Evolutionary conservation across 2,888 invertebrate genomes (phyloP).

Genomic region (Sisyra nigra): DNA sequence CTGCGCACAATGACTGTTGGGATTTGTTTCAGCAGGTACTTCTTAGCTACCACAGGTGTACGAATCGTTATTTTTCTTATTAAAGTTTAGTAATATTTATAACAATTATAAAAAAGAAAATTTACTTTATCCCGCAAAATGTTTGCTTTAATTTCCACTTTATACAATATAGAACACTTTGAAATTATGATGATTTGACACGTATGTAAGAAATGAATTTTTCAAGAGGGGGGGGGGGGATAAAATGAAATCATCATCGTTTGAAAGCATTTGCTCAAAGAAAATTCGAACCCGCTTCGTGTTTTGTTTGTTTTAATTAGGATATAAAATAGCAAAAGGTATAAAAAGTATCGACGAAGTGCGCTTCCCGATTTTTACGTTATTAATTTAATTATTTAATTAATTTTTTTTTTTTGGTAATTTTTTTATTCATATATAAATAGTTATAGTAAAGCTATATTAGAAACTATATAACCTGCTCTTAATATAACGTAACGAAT

Average conservation of each 20-base stretch:
- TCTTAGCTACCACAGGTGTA: slow-evolving; percentile 33
- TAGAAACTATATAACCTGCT: slow-evolving; percentile 10
- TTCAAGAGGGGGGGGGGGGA: too few species aligned
- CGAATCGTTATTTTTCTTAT: slow-evolving; percentile 23
- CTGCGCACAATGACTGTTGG: slow-evolving; percentile 1
- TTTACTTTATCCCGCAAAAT: neutral
- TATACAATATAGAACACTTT: neutral
- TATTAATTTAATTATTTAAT: slow-evolving; percentile 6
- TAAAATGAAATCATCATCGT: too few species aligned
- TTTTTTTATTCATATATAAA: slow-evolving; percentile 4
- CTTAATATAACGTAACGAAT: slow-evolving; percentile 6
- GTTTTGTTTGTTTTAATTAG: slow-evolving; percentile 2
- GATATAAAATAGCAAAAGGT: slow-evolving; percentile 9
- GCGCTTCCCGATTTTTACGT: slow-evolving; percentile 8
- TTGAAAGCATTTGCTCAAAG: neutral
- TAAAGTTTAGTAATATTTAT: too few species aligned
- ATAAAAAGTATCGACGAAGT: slow-evolving; percentile 9
- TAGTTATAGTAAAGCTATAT: slow-evolving; percentile 7
- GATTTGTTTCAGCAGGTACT: slow-evolving; percentile 26
- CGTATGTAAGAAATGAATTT: neutral
- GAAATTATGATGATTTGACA: neutral
- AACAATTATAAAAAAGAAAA: too few species aligned
- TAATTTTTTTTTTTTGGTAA: slow-evolving; percentile 4
- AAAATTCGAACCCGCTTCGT: slow-evolving; percentile 5
- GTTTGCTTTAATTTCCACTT: neutral